These are phyloP conservation scores for Morinoia aosen DNA, from an alignment of 2,888 invertebrate genomes.

Conservation along the genomic window DNA sequence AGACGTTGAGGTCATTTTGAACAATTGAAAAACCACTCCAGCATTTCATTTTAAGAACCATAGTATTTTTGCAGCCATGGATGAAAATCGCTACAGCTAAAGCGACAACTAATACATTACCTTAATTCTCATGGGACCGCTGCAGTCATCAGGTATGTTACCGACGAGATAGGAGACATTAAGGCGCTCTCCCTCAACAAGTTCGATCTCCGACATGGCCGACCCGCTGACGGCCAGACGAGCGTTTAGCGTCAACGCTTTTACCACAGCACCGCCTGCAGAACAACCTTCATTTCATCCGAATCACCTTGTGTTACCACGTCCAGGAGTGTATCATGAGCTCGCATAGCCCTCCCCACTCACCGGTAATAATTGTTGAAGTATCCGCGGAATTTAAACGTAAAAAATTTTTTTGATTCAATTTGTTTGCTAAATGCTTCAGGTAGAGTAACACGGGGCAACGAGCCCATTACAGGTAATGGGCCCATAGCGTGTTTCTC, in stretches of 20 bases:
- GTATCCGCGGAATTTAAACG: too few relatives aligned
- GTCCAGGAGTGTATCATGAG: too few relatives aligned
- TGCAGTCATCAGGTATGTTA: conserved; percentile 55
- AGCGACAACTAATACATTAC: not conserved
- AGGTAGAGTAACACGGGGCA: too few relatives aligned
- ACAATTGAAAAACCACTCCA: not conserved
- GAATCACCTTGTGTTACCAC: too few relatives aligned
- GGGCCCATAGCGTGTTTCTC: too few relatives aligned
- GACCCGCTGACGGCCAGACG: conserved; percentile 55
- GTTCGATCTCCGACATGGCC: not conserved
- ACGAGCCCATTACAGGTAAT: too few relatives aligned
- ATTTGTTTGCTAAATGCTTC: too few relatives aligned
- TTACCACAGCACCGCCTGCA: conserved; percentile 25
- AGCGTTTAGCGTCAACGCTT: conserved; percentile 50
- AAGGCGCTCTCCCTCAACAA: conserved; percentile 55
- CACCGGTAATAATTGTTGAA: too few relatives aligned
- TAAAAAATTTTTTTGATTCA: too few relatives aligned
- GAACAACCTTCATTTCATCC: too few relatives aligned
- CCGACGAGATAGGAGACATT: conserved; percentile 57
- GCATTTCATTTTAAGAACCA: not conserved
- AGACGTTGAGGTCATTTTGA: not conserved
- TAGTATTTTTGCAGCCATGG: not conserved
- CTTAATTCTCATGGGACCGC: conserved; percentile 43
- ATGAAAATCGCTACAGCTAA: not conserved
- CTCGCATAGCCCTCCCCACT: too few relatives aligned